These are phyloP conservation scores for Platerodrilus igneus DNA, from an alignment of 2,888 invertebrate species.

Conservation along the genomic window DNA sequence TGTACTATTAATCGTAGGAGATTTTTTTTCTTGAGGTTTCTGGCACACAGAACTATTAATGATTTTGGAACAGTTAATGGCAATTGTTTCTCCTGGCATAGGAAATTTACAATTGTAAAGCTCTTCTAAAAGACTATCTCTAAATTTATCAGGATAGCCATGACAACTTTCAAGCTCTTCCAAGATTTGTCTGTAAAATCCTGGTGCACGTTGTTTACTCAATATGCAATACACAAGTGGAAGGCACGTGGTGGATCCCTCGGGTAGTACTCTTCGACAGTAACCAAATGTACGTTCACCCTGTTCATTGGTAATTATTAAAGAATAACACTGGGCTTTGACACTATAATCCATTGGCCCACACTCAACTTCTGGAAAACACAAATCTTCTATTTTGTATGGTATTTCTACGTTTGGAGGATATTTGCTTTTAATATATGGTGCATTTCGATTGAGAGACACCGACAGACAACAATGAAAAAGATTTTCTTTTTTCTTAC, in stretches of 20 bases:
- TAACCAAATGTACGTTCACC: constrained; percentile 73
- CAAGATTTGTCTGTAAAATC: constrained; percentile 70
- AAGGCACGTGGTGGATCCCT: constrained; percentile 65
- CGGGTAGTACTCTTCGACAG: constrained; percentile 72
- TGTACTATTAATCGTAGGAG: constrained; percentile 10
- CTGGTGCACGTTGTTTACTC: constrained; percentile 67
- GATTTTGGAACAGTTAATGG: constrained; percentile 37
- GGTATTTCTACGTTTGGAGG: constrained; percentile 63
- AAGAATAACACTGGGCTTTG: constrained; percentile 62
- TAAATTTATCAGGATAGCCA: constrained; percentile 63
- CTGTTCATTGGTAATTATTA: constrained; percentile 70
- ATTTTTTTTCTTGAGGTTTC: too few relatives aligned
- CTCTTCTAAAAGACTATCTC: constrained; percentile 62
- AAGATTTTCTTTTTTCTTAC: constrained; percentile 55
- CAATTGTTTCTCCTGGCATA: constrained; percentile 55
- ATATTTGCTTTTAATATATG: constrained; percentile 68
- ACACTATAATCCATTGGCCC: constrained; percentile 40
- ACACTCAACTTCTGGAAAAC: constrained; percentile 68
- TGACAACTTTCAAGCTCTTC: constrained; percentile 72
- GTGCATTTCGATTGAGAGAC: constrained; percentile 61
- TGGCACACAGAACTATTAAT: constrained; percentile 23
- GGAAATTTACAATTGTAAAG: constrained; percentile 69
- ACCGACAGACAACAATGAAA: constrained; percentile 68
- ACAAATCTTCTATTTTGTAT: constrained; percentile 65
- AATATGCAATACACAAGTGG: constrained; percentile 80